Evolutionary conservation across 2,888 invertebrate genomes (phyloP), one percentile per base, ranked within the genome.

Genomic region (Neoitamus cyanurus): DNA sequence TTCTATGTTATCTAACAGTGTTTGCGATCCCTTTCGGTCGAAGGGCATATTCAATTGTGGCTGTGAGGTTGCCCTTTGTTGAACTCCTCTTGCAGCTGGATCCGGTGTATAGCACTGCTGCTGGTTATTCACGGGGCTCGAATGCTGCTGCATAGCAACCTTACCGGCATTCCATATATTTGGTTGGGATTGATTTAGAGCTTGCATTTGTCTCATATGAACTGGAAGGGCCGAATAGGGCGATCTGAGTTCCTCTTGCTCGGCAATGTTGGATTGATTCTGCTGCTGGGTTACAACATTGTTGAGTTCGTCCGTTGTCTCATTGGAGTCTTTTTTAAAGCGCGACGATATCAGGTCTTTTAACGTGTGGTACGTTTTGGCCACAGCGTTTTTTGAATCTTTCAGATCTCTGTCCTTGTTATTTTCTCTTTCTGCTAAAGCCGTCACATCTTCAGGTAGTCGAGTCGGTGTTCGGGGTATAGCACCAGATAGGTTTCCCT

Each of bases 331-430:
- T 88, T 91, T 94, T 88, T 95, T 95, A 90, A 96, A 96, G 88
- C 95, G 94, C 90, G 95, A 95, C 28, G 96, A 96, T 89, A 96
- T 95, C 93, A 96, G 95, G 88, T 96, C 96, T 92, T 96, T 96
- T 86, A 96, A 93, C 3, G 96, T 95, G 89, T 96, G 95, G 89
- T 96, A 96, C 0, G 96, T 96, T 91, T 95, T 95, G 72, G 95
- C 94, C 85, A 95, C 94, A n/a, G 95, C 94, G 89, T 95, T 93
- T 89, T 93, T 88, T 20, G 84, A 83, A 25, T 86, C 87, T 75
- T 86, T 87, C 0, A 92, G 92, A 87, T 93, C 93, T 0, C 93
- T 92, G 87, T 93, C 93, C 88, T 92, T 92, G 15, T 92, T 92
- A 83, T 94, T 89, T 93, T 94, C 1, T 92, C 92, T 30, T 90